Evolutionary conservation across 2,113 vertebrate species (phyloP), one percentile per base, ranked within the genome.

Genomic region (Salvelinus alpinus): DNA sequence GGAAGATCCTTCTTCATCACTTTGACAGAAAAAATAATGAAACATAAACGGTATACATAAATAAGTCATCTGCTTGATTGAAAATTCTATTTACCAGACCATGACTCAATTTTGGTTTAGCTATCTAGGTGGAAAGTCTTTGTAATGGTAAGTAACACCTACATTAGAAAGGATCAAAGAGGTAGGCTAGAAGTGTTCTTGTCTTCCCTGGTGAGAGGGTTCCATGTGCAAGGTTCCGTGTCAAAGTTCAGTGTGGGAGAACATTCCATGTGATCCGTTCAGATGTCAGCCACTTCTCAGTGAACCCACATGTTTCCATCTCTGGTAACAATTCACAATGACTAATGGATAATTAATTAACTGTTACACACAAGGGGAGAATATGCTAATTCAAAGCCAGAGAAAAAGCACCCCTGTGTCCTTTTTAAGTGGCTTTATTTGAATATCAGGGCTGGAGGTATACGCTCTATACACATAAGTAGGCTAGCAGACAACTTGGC

Each of bases 341-440:
- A 84, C 65, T 80, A 76, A 86, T 75, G 70, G 77, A 74, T 87
- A 75, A 81, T 88, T 86, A 85, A 86, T 65, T 66, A 51, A 71
- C 22, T 54, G 47, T 25, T 14, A 74, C 31, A 18, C 62, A 75
- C 69, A 78, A 59, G 70, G 72, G 44, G 74, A 77, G 66, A 73
- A 60, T 65, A 80, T 82, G 68, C 54, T 79, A 78, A 88, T 83
- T 85, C 73, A 80, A 76, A 80, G 64, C 51, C 51, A 76, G 75
- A 82, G 74, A 64, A 25, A 22, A 29, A 73, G 25, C 80, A 80
- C 76, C 14, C 16, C 8, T 44, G 51, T 34, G 70, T 77, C 48
- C 54, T 84, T 62, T 72, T 29, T 31, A 78, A 25, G 59, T 62
- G 71, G 62, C 66, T 76, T 31, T 51, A 51, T 82, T 12, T 62